phyloP scores from a whole-genome alignment of 2,113 vertebrate genomes.

The Prionailurus bengalensis region DNA sequence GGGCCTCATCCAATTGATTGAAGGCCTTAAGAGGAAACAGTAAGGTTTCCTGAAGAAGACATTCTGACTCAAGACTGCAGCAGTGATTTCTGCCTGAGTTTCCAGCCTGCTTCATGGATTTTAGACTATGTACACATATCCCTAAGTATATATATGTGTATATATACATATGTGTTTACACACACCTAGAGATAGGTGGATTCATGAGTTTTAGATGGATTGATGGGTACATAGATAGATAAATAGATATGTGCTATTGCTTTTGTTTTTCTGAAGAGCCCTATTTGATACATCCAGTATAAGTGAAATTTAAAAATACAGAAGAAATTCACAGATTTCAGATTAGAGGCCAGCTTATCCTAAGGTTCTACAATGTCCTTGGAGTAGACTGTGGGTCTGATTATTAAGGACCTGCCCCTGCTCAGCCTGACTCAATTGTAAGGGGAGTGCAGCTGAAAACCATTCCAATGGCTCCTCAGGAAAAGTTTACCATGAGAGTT shows the following conservation, averaged over 20 bases:
- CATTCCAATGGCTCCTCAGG: neutral
- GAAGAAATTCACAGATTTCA: neutral
- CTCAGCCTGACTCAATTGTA: neutral
- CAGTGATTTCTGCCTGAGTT: neutral
- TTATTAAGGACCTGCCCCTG: neutral
- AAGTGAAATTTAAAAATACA: constrained; percentile 12
- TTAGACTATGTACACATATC: neutral
- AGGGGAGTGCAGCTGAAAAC: neutral
- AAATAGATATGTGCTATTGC: neutral
- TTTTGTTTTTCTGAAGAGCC: constrained; percentile 25
- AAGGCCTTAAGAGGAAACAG: neutral
- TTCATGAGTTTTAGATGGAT: neutral
- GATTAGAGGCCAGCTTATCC: neutral
- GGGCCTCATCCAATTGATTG: neutral
- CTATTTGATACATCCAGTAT: neutral
- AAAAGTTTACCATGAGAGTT: neutral
- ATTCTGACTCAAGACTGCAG: neutral
- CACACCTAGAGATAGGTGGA: neutral
- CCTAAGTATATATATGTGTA: no score
- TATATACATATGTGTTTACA: neutral
- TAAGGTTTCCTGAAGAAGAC: constrained; percentile 10
- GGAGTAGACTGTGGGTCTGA: neutral
- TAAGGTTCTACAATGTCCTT: neutral
- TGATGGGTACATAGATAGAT: neutral
- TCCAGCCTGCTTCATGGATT: neutral